phyloP scores from a whole-genome alignment of 2,888 invertebrate species.

The Lasioglossum oenotherae region DNA sequence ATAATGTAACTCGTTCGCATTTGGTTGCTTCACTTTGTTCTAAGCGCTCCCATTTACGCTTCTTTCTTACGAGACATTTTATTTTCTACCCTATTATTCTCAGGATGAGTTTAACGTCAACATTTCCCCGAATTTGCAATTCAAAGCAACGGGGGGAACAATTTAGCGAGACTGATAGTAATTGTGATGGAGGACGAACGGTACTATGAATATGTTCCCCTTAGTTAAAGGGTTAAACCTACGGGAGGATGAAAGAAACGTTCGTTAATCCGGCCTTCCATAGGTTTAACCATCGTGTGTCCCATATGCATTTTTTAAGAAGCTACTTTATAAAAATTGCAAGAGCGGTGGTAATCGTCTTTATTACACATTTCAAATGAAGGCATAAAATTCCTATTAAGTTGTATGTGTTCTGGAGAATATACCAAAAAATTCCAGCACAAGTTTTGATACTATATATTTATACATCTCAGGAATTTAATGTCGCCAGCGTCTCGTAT shows the following conservation, averaged over 20 bases:
- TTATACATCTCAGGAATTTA: neutral
- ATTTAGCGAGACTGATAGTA: conserved; percentile 1
- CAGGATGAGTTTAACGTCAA: neutral
- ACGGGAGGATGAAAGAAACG: neutral
- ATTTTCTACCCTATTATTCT: conserved; percentile 2
- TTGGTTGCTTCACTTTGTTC: neutral
- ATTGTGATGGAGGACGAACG: conserved; percentile 1
- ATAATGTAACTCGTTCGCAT: neutral
- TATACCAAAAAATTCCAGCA: neutral
- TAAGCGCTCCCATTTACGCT: neutral
- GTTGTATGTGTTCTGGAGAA: neutral
- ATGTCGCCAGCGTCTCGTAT: neutral
- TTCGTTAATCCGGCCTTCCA: neutral
- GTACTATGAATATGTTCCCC: neutral
- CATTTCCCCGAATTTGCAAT: neutral
- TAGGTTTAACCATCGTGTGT: neutral
- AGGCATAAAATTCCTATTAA: no score
- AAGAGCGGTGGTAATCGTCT: neutral
- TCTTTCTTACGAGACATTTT: neutral
- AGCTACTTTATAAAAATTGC: neutral
- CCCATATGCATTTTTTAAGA: neutral
- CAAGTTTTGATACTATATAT: neutral
- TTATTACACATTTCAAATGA: no score
- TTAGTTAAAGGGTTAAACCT: neutral
- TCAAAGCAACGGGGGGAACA: neutral